Evolutionary conservation across 2,888 invertebrate species (phyloP).

Genomic region (Apomyelois bistriatella): DNA sequence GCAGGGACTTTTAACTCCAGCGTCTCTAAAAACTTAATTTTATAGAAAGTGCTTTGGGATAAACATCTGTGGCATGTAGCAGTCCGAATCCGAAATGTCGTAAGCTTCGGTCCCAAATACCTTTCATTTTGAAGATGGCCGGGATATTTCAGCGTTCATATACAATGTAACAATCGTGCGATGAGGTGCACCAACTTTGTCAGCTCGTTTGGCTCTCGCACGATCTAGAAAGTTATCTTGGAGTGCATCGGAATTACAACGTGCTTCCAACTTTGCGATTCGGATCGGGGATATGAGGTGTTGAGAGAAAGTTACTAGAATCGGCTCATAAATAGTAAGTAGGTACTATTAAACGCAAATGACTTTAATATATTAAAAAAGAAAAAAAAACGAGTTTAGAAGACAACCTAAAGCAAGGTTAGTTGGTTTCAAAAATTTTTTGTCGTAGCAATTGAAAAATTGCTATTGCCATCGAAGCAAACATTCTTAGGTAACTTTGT

Average conservation of each 20-base stretch:
- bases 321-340: slow-evolving; percentile 14
- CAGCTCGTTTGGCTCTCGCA: slow-evolving; percentile 62
- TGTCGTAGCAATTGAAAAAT: too few relatives aligned
- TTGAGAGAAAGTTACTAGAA: slow-evolving; percentile 40
- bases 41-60: slow-evolving; percentile 24
- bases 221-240: slow-evolving; percentile 66
- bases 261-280: slow-evolving; percentile 61
- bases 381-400: too few relatives aligned
- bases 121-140: slow-evolving; percentile 24
- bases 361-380: too few relatives aligned
- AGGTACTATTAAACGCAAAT: neutral
- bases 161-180: slow-evolving; percentile 13
- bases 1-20: slow-evolving; percentile 8
- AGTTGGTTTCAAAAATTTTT: too few relatives aligned
- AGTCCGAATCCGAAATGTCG: slow-evolving; percentile 28
- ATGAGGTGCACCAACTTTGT: slow-evolving; percentile 49
- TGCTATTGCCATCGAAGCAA: too few relatives aligned
- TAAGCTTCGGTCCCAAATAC: slow-evolving; percentile 32
- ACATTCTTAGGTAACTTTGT: too few relatives aligned
- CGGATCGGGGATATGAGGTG: slow-evolving; percentile 48
- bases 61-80: slow-evolving; percentile 25
- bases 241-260: slow-evolving; percentile 72
- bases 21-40: slow-evolving; percentile 26
- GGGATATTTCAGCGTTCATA: slow-evolving; percentile 30
- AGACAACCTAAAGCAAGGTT: too few relatives aligned